Evolutionary conservation across 2,888 invertebrate species (phyloP).

Genomic region (Nephrotoma appendiculata): DNA sequence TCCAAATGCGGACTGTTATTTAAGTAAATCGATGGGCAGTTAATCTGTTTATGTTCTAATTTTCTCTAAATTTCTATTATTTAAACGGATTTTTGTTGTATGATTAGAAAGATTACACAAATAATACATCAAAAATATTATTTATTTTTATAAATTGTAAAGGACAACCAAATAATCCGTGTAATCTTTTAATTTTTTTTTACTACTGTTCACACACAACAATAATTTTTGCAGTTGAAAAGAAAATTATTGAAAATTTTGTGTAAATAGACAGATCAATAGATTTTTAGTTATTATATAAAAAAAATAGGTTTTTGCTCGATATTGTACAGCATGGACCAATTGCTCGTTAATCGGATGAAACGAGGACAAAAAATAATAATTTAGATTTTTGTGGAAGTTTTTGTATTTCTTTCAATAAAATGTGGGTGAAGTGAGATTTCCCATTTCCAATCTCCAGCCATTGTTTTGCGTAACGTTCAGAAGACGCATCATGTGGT

Average conservation of each 20-base stretch:
- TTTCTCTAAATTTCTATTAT: not conserved
- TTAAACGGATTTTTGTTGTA: not conserved
- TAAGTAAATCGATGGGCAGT: not conserved
- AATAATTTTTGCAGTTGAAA: not conserved
- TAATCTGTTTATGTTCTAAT: not conserved
- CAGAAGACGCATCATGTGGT: no score
- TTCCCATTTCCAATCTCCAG: no score
- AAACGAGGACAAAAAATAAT: not conserved
- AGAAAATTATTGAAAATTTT: not conserved
- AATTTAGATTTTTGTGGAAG: not conserved
- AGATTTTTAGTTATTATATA: not conserved
- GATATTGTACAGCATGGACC: not conserved
- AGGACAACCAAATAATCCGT: not conserved
- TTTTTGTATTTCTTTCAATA: not conserved
- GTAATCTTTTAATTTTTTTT: not conserved
- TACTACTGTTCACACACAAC: not conserved
- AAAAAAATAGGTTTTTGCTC: not conserved
- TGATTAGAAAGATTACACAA: not conserved
- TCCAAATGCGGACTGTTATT: not conserved
- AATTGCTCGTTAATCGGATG: not conserved
- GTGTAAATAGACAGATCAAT: not conserved
- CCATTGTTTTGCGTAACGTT: no score
- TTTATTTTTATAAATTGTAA: not conserved
- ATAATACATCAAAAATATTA: not conserved
- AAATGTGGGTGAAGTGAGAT: not conserved